Conservation (phyloP, 2,888 invertebrate species). For the Alcis repandata region DNA sequence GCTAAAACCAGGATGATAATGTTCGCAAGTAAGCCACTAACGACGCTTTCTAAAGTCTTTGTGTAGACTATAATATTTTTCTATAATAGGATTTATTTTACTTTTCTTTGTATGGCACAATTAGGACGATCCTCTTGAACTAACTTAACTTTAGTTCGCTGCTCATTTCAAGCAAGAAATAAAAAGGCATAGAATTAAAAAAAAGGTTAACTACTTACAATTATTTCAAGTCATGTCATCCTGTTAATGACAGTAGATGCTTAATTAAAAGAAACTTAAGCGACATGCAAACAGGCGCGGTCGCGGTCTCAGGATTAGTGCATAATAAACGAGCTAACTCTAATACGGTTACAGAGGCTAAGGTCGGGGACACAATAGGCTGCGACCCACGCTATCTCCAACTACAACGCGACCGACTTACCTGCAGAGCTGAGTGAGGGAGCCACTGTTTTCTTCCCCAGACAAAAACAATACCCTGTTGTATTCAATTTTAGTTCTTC, state of each 20-base stretch:
- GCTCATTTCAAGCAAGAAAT: no score
- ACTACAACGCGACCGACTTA: background rate
- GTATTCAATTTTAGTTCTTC: background rate
- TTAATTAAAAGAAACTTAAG: background rate
- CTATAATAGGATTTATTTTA: no score
- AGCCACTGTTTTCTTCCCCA: background rate
- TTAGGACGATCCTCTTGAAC: no score
- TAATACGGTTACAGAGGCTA: slow-evolving; percentile 61
- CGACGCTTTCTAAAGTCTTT: no score
- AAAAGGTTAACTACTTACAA: no score
- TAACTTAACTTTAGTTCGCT: no score
- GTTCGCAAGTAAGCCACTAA: no score
- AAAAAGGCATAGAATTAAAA: no score
- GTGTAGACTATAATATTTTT: no score
- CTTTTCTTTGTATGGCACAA: no score
- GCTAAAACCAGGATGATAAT: no score
- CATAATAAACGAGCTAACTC: slow-evolving; percentile 61
- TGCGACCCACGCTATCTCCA: slow-evolving; percentile 26
- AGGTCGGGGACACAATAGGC: slow-evolving; percentile 56
- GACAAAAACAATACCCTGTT: background rate
- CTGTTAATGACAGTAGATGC: background rate
- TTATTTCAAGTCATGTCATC: no score
- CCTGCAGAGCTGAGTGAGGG: background rate
- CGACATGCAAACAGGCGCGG: background rate
- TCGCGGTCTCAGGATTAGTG: slow-evolving; percentile 44